These are phyloP conservation scores for Fabriciana adippe DNA, from an alignment of 2,888 invertebrate species.

Conservation along the genomic window DNA sequence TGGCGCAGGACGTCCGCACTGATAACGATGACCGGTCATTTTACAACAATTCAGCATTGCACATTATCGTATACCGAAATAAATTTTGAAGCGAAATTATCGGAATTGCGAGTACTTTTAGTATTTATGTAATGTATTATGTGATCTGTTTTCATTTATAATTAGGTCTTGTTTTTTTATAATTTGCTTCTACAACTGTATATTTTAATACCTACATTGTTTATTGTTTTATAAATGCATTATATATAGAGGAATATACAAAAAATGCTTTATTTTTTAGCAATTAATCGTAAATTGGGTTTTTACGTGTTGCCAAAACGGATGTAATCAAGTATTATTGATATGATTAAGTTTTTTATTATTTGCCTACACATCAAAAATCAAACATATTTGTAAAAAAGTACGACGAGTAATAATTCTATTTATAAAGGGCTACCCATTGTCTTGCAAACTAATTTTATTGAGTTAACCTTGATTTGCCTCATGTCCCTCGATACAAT, in stretches of 20 bases:
- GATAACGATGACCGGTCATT: slow-evolving; percentile 71
- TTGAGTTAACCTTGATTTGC: slow-evolving; percentile 37
- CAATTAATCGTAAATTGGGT: no score
- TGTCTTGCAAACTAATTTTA: slow-evolving; percentile 31
- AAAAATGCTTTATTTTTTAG: no score
- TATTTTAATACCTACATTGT: no score
- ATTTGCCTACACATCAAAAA: background rate
- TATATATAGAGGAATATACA: no score
- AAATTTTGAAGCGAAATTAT: slow-evolving; percentile 20
- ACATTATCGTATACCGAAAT: slow-evolving; percentile 23
- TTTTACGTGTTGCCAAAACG: no score
- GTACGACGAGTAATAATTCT: slow-evolving; percentile 20
- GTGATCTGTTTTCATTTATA: background rate
- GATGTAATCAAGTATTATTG: no score
- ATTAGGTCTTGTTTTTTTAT: background rate
- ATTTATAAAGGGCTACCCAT: slow-evolving; percentile 28
- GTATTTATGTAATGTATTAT: slow-evolving; percentile 2
- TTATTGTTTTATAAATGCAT: no score
- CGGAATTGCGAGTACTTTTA: background rate
- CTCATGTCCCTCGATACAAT: slow-evolving; percentile 42
- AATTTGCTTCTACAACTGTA: no score
- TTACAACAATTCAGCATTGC: slow-evolving; percentile 46
- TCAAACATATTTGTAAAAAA: background rate
- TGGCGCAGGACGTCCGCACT: slow-evolving; percentile 70
- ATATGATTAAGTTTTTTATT: no score